These are phyloP conservation scores for Epizoanthus stellaris DNA, from an alignment of 92 coral and sea anemone genomes.

Conservation along the genomic window DNA sequence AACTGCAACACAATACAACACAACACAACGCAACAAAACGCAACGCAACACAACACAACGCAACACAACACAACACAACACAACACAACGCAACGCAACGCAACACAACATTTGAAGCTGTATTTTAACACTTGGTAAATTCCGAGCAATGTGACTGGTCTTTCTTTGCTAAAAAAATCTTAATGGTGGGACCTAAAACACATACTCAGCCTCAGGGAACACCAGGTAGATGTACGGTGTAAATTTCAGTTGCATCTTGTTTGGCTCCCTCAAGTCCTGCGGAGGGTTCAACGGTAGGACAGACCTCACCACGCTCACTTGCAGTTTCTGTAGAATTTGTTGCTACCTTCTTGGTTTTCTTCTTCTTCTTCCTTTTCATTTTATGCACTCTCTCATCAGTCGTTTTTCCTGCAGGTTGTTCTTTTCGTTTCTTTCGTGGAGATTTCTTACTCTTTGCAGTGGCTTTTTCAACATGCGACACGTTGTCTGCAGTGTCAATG, in stretches of 20 bases:
- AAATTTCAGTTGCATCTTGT: neutral
- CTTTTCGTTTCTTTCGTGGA: neutral
- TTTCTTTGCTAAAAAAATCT: too few species aligned
- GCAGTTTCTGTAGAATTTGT: neutral
- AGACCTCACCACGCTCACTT: neutral
- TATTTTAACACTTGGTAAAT: too few species aligned
- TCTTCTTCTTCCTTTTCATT: neutral
- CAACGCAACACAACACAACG: too few species aligned
- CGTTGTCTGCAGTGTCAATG: neutral
- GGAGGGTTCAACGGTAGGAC: neutral
- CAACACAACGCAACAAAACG: too few species aligned
- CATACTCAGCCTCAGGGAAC: neutral
- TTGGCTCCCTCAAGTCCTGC: neutral
- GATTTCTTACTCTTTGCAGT: neutral
- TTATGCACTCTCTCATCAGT: neutral
- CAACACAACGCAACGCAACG: too few species aligned
- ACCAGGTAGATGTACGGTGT: conserved; percentile 19
- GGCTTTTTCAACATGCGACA: neutral
- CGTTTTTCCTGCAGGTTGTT: neutral
- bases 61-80: too few species aligned
- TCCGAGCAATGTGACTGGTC: too few species aligned
- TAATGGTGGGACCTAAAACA: too few species aligned
- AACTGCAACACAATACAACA: too few species aligned
- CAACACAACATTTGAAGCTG: too few species aligned
- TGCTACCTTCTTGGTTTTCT: neutral